Conservation (phyloP, 2,113 vertebrate species). For the Gallinago media region DNA sequence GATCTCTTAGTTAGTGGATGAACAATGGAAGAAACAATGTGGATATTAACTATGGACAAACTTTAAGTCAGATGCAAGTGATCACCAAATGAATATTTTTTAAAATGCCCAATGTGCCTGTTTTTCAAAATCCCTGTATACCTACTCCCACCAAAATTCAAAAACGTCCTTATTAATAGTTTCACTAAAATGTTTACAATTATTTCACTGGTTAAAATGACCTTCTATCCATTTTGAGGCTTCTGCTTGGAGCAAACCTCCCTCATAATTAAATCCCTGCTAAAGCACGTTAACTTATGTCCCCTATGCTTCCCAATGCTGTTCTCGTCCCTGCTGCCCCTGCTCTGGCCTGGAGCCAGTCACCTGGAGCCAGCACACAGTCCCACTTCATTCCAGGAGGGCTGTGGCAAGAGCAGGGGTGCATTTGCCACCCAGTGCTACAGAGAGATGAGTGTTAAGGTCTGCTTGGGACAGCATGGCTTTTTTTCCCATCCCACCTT, state of each 20-base stretch:
- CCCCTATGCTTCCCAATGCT: neutral
- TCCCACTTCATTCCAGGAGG: rapidly evolving
- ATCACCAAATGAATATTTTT: neutral
- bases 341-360: neutral
- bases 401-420: neutral
- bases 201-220: neutral
- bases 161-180: neutral
- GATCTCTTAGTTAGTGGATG: neutral
- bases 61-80: neutral
- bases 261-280: neutral
- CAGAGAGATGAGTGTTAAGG: neutral
- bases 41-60: neutral
- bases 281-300: neutral
- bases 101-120: neutral
- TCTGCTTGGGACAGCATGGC: neutral
- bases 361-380: neutral
- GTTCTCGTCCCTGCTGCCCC: neutral
- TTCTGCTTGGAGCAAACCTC: neutral
- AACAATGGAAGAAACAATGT: neutral
- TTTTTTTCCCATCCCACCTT: neutral
- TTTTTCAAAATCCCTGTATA: neutral
- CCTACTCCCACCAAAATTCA: neutral
- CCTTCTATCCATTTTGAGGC: neutral
- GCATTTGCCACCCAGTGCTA: neutral
- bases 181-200: neutral